Conservation (phyloP, 2,888 invertebrate genomes). For the Catotricha subobsoleta region DNA sequence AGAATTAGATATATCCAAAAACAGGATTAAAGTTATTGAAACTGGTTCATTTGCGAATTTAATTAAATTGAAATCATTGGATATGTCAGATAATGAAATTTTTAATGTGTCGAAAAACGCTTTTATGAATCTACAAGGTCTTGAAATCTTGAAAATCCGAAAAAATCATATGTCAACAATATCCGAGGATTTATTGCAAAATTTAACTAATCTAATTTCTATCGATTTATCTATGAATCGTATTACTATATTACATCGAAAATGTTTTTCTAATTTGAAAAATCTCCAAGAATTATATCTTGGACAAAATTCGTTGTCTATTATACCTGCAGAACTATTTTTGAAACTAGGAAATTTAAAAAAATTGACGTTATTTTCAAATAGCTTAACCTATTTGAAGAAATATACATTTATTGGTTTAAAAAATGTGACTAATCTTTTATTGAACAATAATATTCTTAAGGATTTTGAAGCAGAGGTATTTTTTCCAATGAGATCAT, state of each 20-base stretch:
- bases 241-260: constrained; percentile 24
- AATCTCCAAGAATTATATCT: constrained; percentile 34
- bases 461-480: constrained; percentile 29
- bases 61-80: constrained; percentile 34
- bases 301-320: constrained; percentile 35
- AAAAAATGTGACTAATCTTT: constrained; percentile 31
- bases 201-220: constrained; percentile 23
- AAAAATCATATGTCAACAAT: too few species aligned
- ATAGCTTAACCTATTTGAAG: too few species aligned
- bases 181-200: too few species aligned
- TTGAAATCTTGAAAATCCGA: constrained; percentile 29
- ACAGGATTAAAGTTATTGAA: too few species aligned
- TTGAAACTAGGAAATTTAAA: constrained; percentile 28
- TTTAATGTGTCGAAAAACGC: constrained; percentile 21
- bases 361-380: constrained; percentile 36
- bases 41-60: too few species aligned
- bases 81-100: constrained; percentile 43
- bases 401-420: constrained; percentile 32
- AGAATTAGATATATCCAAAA: too few species aligned
- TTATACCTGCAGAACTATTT: constrained; percentile 32
- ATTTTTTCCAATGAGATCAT: constrained; percentile 29
- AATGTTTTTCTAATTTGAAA: constrained; percentile 30
- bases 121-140: constrained; percentile 19
- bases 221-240: constrained; percentile 26
- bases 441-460: constrained; percentile 42